These are phyloP conservation scores for Mallateleia sp. DNA, from an alignment of 2,888 invertebrate genomes.

Conservation along the genomic window DNA sequence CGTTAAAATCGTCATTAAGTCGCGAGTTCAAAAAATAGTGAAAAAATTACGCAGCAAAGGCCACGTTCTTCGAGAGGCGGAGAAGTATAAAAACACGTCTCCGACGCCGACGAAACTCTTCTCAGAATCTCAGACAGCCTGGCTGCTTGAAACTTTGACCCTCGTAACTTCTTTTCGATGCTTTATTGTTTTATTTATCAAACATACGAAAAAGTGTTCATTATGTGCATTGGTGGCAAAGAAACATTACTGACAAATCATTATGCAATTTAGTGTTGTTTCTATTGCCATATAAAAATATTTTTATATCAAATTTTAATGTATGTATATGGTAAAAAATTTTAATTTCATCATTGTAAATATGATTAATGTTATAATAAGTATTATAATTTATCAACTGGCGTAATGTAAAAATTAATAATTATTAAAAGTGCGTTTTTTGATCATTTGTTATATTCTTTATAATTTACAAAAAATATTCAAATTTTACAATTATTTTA, in stretches of 20 bases:
- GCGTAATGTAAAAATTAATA: too few species aligned
- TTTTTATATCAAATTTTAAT: too few species aligned
- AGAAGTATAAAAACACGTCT: slow-evolving; percentile 85
- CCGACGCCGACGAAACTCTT: slow-evolving; percentile 85
- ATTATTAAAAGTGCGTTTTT: too few species aligned
- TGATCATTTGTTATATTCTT: too few species aligned
- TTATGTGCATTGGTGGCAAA: slow-evolving; percentile 38
- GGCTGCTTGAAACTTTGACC: slow-evolving; percentile 75
- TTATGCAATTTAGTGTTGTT: slow-evolving; percentile 50
- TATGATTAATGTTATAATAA: too few species aligned
- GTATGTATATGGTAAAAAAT: too few species aligned
- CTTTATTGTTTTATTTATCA: slow-evolving; percentile 80
- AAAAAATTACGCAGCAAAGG: slow-evolving; percentile 76
- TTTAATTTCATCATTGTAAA: too few species aligned
- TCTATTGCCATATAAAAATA: neutral
- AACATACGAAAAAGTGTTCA: slow-evolving; percentile 73
- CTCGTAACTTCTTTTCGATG: slow-evolving; percentile 73
- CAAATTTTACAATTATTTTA: too few species aligned
- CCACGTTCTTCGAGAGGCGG: slow-evolving; percentile 70
- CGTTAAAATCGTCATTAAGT: slow-evolving; percentile 78
- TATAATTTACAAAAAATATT: too few species aligned
- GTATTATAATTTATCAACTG: too few species aligned
- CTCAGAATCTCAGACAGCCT: slow-evolving; percentile 85
- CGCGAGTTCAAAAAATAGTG: slow-evolving; percentile 70
- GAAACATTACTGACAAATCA: slow-evolving; percentile 67